A percentile compares a stretch with the other conserved stretches of the same genome.
Evolutionary conservation across 2,888 invertebrate genomes (phyloP).

Genomic region (Clanis bilineata): DNA sequence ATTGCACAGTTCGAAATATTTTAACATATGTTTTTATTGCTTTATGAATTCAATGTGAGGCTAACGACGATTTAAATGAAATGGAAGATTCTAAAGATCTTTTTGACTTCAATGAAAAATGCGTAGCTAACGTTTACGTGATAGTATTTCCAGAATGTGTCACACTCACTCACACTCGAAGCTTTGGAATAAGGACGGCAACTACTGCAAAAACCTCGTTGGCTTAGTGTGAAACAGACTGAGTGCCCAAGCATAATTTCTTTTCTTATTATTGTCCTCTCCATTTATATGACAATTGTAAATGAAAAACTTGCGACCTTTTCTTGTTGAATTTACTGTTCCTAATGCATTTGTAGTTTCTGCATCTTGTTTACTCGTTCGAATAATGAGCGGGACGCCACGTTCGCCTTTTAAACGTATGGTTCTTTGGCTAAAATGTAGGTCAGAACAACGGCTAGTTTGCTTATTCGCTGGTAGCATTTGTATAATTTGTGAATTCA

Average conservation of each 20-base stretch:
- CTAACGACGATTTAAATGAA: background rate
- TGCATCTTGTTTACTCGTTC: constrained; percentile 33
- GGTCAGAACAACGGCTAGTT: constrained; percentile 36
- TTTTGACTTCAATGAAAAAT: background rate
- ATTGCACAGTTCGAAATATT: too few relatives aligned
- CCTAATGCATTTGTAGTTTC: constrained; percentile 47
- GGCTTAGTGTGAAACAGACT: constrained; percentile 8
- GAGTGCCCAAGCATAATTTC: background rate
- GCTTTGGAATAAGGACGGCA: constrained; percentile 2
- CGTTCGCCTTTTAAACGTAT: constrained; percentile 33
- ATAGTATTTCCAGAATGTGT: background rate
- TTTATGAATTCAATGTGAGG: background rate
- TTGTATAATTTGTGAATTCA: constrained; percentile 16
- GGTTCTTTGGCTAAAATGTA: constrained; percentile 41
- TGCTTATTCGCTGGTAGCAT: constrained; percentile 26
- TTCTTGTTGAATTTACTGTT: constrained; percentile 49
- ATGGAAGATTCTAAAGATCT: background rate
- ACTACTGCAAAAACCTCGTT: background rate
- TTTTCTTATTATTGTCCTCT: constrained; percentile 12
- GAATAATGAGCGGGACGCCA: constrained; percentile 21
- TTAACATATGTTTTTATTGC: background rate
- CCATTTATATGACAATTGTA: constrained; percentile 28
- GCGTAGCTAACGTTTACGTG: background rate
- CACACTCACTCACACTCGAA: background rate
- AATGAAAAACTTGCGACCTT: constrained; percentile 40